These are phyloP conservation scores for Drosophila phalerata DNA, from an alignment of 2,888 invertebrate species.

Conservation along the genomic window DNA sequence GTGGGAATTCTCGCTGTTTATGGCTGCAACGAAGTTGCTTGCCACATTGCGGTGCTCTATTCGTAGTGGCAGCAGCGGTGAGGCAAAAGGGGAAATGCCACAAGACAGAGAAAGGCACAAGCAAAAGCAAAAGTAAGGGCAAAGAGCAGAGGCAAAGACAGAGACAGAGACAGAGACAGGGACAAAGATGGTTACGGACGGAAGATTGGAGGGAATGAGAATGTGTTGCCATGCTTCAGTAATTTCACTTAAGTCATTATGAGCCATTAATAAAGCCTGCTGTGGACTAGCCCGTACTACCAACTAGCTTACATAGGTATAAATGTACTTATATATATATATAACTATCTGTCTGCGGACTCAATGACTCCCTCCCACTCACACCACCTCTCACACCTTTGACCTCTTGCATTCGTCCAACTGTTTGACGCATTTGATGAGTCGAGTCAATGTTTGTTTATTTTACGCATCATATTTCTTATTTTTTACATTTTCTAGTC, in stretches of 20 bases:
- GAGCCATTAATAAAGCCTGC: slow-evolving; percentile 79
- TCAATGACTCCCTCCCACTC: not conserved
- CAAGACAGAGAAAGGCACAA: slow-evolving; percentile 36
- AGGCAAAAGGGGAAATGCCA: slow-evolving; percentile 51
- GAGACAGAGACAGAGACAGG: slow-evolving; percentile 6
- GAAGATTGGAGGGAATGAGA: not conserved
- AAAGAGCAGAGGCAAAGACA: not conserved
- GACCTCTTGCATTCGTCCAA: slow-evolving; percentile 25
- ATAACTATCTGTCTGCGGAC: slow-evolving; percentile 20
- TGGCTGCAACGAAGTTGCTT: slow-evolving; percentile 61
- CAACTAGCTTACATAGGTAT: slow-evolving; percentile 45
- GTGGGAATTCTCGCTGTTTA: slow-evolving; percentile 81
- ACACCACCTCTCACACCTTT: not conserved
- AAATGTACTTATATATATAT: slow-evolving; percentile 34
- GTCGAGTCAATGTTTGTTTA: not conserved
- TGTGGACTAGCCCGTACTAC: slow-evolving; percentile 42
- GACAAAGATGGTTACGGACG: not conserved
- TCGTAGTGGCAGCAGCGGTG: not conserved
- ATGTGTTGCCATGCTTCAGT: slow-evolving; percentile 79
- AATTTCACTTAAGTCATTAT: slow-evolving; percentile 83
- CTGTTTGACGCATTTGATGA: slow-evolving; percentile 37
- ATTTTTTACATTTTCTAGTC: not conserved
- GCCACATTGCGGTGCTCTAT: slow-evolving; percentile 30
- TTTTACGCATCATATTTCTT: not conserved
- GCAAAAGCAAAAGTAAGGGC: not conserved